Evolutionary conservation across 2,797 vertebrate species (phyloP).

Genomic region (Nothura maculosa): DNA sequence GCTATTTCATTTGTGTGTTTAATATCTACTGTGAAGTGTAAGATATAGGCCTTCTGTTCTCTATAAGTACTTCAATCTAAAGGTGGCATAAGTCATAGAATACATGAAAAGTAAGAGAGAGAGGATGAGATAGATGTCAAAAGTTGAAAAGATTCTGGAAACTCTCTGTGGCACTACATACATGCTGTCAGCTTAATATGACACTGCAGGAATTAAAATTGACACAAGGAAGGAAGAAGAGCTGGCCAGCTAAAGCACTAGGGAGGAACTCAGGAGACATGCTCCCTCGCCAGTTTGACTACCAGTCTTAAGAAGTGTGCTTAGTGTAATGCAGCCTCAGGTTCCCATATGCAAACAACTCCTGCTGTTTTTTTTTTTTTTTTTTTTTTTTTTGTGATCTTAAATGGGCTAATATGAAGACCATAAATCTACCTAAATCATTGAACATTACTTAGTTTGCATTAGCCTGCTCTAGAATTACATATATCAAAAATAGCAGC

Average conservation of each 20-base stretch:
- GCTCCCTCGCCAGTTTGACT: neutral
- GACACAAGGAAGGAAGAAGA: neutral
- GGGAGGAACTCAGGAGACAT: neutral
- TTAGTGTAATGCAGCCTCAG: neutral
- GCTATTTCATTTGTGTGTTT: neutral
- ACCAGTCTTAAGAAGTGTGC: neutral
- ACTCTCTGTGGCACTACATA: neutral
- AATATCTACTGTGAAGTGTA: fast-evolving
- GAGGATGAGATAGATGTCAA: neutral
- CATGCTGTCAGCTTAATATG: neutral
- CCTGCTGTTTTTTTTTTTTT: neutral
- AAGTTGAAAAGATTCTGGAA: neutral
- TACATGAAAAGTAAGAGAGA: neutral
- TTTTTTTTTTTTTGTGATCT: neutral
- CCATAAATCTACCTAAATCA: neutral
- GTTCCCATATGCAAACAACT: neutral
- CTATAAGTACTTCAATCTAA: neutral
- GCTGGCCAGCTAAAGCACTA: neutral
- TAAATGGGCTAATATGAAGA: fast-evolving
- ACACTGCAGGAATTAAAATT: neutral
- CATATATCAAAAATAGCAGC: neutral
- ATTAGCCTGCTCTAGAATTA: neutral
- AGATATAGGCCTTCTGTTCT: neutral
- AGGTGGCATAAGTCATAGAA: neutral
- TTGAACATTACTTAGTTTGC: neutral